These are phyloP conservation scores for Pomatorhinus ruficollis DNA, from an alignment of 2,113 vertebrate genomes.

Conservation along the genomic window DNA sequence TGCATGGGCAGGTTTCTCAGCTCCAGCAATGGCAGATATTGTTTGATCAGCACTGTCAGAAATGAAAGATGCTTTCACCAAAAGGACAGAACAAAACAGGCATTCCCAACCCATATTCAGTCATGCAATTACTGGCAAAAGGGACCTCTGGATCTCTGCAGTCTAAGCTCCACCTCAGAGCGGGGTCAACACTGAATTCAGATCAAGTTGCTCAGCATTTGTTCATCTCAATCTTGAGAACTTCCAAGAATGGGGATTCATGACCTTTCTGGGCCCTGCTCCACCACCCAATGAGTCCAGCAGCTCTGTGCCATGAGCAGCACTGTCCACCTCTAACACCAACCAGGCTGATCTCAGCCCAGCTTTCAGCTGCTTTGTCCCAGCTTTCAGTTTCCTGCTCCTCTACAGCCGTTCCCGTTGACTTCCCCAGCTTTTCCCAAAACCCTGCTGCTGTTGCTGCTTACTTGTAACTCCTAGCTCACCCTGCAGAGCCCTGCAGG, in stretches of 20 bases:
- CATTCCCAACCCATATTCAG: not conserved
- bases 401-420: not conserved
- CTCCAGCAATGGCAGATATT: not conserved
- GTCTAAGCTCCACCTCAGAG: not conserved
- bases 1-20: not conserved
- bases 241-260: not conserved
- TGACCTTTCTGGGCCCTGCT: not conserved
- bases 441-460: not conserved
- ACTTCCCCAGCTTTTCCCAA: not conserved
- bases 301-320: not conserved
- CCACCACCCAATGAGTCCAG: not conserved
- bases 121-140: not conserved
- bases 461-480: not conserved
- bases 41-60: not conserved
- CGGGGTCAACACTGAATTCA: not conserved
- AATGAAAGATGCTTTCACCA: not conserved
- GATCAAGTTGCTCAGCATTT: not conserved
- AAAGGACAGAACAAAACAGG: not conserved
- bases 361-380: not conserved
- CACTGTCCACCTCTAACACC: accelerated
- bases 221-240: not conserved
- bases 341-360: not conserved
- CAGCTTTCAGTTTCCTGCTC: not conserved
- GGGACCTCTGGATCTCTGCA: not conserved
- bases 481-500: not conserved